phyloP scores from a whole-genome alignment of 2,888 invertebrate genomes.

The Bombylius major region DNA sequence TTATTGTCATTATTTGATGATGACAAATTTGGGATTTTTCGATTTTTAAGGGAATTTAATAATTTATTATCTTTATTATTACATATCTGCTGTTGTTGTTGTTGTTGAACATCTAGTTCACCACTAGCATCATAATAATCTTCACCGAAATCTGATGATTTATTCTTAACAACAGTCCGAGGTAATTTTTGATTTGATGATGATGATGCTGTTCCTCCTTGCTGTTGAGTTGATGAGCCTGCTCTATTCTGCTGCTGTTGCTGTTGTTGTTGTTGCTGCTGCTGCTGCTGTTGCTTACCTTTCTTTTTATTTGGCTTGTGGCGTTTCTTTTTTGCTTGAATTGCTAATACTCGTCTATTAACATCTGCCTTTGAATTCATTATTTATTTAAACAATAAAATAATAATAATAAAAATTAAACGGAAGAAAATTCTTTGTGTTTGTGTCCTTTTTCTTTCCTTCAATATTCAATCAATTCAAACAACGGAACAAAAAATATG shows the following conservation, averaged over 20 bases:
- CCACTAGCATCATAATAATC: not conserved
- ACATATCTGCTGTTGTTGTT: not conserved
- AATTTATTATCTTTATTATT: not conserved
- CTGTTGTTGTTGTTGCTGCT: constrained; percentile 13
- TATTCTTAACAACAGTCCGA: not conserved
- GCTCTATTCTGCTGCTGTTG: not conserved
- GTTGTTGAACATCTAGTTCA: not conserved
- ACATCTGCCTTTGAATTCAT: constrained; percentile 87
- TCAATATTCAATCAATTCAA: too few species aligned
- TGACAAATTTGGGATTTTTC: not conserved
- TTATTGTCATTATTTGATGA: not conserved
- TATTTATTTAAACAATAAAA: constrained; percentile 8
- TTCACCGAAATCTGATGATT: not conserved
- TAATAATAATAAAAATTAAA: constrained; percentile 9
- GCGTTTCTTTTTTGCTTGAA: constrained; percentile 84
- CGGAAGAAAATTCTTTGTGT: constrained; percentile 3
- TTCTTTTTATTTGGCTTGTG: constrained; percentile 80
- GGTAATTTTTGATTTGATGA: constrained; percentile 2
- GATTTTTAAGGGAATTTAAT: not conserved
- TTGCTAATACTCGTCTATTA: constrained; percentile 81
- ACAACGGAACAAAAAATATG: too few species aligned
- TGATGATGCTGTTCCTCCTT: constrained; percentile 5
- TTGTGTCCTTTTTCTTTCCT: too few species aligned
- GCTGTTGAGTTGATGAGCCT: constrained; percentile 7
- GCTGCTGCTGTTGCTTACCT: constrained; percentile 51